Percentiles rank a stretch among this genome's conserved stretches.
phyloP scores from a whole-genome alignment of 2,113 vertebrate species.

The Chrysemys picta region DNA sequence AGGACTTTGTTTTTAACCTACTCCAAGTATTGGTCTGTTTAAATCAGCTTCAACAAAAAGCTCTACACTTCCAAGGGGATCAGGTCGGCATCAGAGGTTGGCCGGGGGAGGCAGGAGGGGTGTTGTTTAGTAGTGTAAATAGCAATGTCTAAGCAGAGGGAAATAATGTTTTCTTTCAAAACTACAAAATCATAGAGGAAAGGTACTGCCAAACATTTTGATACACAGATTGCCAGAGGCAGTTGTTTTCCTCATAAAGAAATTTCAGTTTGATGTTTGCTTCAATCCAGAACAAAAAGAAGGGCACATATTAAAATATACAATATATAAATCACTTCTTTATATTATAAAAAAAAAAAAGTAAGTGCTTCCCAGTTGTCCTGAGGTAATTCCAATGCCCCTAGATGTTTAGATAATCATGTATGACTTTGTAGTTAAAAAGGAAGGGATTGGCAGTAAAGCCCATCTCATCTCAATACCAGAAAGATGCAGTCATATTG shows the following conservation, averaged over 20 bases:
- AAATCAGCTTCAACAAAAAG: background rate
- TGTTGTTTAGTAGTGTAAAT: conserved; percentile 45
- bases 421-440: background rate
- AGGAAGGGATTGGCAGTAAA: background rate
- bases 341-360: background rate
- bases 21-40: background rate
- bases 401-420: background rate
- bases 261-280: conserved; percentile 37
- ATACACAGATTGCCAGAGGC: conserved; percentile 50
- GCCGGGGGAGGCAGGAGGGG: background rate
- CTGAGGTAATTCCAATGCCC: background rate
- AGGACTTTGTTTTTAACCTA: background rate
- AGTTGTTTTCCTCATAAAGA: conserved; percentile 51
- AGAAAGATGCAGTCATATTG: background rate
- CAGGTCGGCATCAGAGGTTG: conserved; percentile 6
- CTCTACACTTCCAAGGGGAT: background rate
- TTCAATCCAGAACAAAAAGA: conserved; percentile 3
- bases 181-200: conserved; percentile 27
- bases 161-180: conserved; percentile 52
- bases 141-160: conserved; percentile 45
- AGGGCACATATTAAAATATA: background rate
- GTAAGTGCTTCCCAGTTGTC: background rate
- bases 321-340: background rate
- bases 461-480: background rate
- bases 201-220: background rate